phyloP scores from a whole-genome alignment of 2,113 vertebrate genomes.

The Protobothrops mucrosquamatus region DNA sequence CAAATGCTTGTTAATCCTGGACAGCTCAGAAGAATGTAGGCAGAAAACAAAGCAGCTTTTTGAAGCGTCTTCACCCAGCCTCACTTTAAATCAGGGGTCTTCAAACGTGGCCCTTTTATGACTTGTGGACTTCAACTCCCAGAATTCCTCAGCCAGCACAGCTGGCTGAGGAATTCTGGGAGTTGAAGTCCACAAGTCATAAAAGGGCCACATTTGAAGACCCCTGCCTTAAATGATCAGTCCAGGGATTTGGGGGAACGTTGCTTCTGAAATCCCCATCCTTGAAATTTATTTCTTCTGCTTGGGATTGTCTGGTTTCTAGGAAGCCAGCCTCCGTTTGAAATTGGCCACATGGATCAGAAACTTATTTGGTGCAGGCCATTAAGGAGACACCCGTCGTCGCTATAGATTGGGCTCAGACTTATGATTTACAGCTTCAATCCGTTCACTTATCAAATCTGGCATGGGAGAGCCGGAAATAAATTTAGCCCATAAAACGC shows the following conservation, averaged over 20 bases:
- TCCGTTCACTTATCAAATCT: slow-evolving; percentile 25
- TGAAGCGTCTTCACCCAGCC: not conserved
- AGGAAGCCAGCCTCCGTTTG: not conserved
- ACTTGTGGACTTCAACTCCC: no score
- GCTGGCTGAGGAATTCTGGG: no score
- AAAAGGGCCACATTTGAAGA: no score
- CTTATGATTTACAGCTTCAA: slow-evolving; percentile 26
- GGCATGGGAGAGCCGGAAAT: slow-evolving; percentile 9
- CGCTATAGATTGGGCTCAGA: not conserved
- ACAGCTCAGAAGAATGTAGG: no score
- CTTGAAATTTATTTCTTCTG: not conserved
- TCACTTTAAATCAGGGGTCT: no score
- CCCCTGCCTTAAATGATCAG: not conserved
- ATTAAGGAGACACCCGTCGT: slow-evolving; percentile 18
- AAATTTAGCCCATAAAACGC: slow-evolving; percentile 19
- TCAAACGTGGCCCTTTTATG: no score
- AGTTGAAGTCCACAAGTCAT: no score
- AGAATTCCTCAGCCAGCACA: no score
- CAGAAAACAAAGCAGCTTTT: not conserved
- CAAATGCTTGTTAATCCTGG: not conserved
- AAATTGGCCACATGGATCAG: slow-evolving; percentile 25
- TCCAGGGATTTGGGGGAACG: not conserved
- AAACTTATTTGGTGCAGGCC: slow-evolving; percentile 28
- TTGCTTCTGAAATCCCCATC: slow-evolving; percentile 6
- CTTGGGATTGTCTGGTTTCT: not conserved